Conservation (phyloP, 30 jellyfish, hydroid and myxozoan species). For the Hydractinia echinata region DNA sequence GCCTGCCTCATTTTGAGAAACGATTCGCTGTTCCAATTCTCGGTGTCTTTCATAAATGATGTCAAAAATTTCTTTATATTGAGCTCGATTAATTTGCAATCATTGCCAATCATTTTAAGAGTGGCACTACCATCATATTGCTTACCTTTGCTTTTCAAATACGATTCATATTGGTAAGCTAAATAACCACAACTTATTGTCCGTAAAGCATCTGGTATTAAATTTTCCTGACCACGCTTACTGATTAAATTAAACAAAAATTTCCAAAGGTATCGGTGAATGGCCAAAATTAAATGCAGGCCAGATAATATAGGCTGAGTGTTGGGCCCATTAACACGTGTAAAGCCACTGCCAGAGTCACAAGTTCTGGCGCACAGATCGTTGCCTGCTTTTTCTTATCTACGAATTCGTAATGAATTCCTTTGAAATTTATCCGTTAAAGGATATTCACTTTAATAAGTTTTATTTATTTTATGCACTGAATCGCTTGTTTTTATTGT, state of each 20-base stretch:
- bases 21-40: background rate
- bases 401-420: too few relatives aligned
- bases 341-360: too few relatives aligned
- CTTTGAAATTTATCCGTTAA: too few relatives aligned
- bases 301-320: too few relatives aligned
- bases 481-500: too few relatives aligned
- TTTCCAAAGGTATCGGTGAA: conserved; percentile 29
- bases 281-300: conserved; percentile 18
- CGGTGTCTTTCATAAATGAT: background rate
- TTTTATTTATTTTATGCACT: too few relatives aligned
- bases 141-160: conserved; percentile 22
- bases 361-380: too few relatives aligned
- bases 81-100: background rate
- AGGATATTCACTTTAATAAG: too few relatives aligned
- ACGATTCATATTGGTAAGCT: conserved; percentile 17
- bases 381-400: too few relatives aligned
- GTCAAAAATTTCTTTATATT: background rate
- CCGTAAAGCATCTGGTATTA: conserved; percentile 12
- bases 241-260: background rate
- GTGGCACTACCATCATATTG: conserved; percentile 4
- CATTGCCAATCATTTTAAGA: background rate
- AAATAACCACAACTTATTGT: conserved; percentile 19
- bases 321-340: too few relatives aligned
- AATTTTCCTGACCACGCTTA: background rate
- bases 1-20: background rate